Evolutionary conservation across 2,888 invertebrate genomes (phyloP).

Genomic region (Girardia tigrina): DNA sequence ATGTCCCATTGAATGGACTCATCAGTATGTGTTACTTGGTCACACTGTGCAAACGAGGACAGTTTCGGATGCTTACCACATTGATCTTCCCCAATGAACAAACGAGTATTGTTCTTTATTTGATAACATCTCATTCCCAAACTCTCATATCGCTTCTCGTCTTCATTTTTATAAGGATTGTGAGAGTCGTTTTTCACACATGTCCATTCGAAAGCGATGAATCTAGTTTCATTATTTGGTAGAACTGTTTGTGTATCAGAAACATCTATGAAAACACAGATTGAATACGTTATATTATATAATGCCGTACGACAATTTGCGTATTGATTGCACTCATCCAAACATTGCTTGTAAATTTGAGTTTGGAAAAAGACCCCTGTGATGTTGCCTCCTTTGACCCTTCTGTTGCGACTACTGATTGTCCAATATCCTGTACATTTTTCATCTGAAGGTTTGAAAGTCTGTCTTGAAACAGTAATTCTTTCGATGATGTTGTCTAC

Average conservation of each 20-base stretch:
- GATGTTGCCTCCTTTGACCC: neutral
- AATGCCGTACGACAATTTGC: neutral
- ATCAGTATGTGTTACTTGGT: neutral
- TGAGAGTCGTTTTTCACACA: neutral
- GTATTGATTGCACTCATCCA: neutral
- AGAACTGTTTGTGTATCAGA: neutral
- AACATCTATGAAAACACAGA: neutral
- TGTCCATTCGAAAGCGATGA: neutral
- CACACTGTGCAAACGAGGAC: neutral
- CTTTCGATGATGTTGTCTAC: neutral
- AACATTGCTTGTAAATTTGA: neutral
- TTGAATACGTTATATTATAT: neutral
- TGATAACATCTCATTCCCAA: neutral
- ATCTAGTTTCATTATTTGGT: neutral
- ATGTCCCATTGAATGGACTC: neutral
- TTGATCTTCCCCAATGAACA: neutral
- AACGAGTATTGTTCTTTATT: neutral
- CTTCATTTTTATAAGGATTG: neutral
- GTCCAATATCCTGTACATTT: neutral
- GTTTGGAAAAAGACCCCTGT: neutral
- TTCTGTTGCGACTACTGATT: neutral
- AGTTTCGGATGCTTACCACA: neutral
- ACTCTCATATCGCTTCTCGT: neutral
- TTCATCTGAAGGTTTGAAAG: neutral
- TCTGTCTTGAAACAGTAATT: neutral